These are phyloP conservation scores for Hepsetus odoe DNA, from an alignment of 2,113 vertebrate species.

Conservation along the genomic window DNA sequence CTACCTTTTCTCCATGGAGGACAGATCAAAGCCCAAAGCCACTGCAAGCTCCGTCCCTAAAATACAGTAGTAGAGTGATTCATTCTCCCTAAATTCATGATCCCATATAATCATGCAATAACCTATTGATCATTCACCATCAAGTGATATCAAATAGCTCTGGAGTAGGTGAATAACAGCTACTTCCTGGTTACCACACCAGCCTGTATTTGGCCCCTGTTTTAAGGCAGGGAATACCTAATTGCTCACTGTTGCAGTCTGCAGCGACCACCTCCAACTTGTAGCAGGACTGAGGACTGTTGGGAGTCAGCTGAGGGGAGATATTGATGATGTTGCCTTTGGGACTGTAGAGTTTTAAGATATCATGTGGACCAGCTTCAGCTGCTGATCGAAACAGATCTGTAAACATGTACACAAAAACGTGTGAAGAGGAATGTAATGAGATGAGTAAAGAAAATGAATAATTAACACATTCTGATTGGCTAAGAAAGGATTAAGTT, in stretches of 20 bases:
- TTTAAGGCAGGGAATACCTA: slow-evolving; percentile 64
- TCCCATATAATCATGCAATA: background rate
- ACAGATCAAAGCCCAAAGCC: slow-evolving; percentile 75
- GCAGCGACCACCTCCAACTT: slow-evolving; percentile 79
- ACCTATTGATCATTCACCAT: background rate
- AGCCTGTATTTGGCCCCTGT: background rate
- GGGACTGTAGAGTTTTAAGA: slow-evolving; percentile 79
- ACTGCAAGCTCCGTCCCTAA: slow-evolving; percentile 69
- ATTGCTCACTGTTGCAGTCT: slow-evolving; percentile 74
- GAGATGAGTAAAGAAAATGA: no score
- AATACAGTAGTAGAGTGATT: slow-evolving; percentile 18
- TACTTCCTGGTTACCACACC: background rate
- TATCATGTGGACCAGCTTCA: slow-evolving; percentile 77
- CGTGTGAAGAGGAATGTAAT: no score
- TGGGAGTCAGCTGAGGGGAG: slow-evolving; percentile 72
- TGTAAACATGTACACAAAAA: slow-evolving; percentile 49
- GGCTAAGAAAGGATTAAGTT: no score
- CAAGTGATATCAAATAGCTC: background rate
- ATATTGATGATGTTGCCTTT: slow-evolving; percentile 82
- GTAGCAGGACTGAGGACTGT: slow-evolving; percentile 69
- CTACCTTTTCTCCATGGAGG: slow-evolving; percentile 80
- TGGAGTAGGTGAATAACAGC: background rate
- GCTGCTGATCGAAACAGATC: slow-evolving; percentile 78
- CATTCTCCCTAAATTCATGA: background rate
- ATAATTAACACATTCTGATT: no score